Evolutionary conservation across 2,888 invertebrate species (phyloP).

Genomic region (Cephus pygmeus): DNA sequence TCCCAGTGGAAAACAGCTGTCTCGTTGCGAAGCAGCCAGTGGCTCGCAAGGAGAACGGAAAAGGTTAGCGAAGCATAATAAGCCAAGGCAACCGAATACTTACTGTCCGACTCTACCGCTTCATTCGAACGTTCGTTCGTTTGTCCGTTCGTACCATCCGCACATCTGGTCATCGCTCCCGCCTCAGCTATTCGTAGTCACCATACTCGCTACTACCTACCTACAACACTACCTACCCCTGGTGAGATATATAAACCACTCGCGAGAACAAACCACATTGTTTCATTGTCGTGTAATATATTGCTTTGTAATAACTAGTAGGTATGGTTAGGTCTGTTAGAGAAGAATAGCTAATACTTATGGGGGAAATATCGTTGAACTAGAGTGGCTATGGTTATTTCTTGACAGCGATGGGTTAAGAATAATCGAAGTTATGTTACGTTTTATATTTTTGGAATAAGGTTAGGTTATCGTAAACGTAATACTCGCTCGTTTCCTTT

Average conservation of each 20-base stretch:
- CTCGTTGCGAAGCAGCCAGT: constrained; percentile 19
- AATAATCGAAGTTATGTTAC: neutral
- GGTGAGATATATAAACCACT: constrained; percentile 10
- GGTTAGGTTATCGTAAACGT: neutral
- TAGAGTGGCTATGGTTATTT: neutral
- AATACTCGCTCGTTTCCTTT: neutral
- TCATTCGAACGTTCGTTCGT: constrained; percentile 22
- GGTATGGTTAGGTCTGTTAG: neutral
- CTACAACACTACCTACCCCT: neutral
- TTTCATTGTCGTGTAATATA: neutral
- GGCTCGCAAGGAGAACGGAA: constrained; percentile 23
- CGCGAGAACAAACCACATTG: neutral
- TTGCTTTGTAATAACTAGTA: neutral
- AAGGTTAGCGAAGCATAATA: constrained; percentile 27
- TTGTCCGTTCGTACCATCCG: constrained; percentile 33
- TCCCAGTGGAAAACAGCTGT: constrained; percentile 32
- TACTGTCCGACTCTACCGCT: constrained; percentile 29
- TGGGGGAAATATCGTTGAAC: neutral
- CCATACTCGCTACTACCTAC: constrained; percentile 32
- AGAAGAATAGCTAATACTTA: neutral
- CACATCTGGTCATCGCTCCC: constrained; percentile 54
- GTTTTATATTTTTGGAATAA: neutral
- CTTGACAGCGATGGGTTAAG: neutral
- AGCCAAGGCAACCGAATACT: constrained; percentile 33
- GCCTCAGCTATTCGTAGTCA: constrained; percentile 46